Base-by-base conservation (phyloP, 2,888 invertebrate species). In the Anagyrus pseudococci region DNA sequence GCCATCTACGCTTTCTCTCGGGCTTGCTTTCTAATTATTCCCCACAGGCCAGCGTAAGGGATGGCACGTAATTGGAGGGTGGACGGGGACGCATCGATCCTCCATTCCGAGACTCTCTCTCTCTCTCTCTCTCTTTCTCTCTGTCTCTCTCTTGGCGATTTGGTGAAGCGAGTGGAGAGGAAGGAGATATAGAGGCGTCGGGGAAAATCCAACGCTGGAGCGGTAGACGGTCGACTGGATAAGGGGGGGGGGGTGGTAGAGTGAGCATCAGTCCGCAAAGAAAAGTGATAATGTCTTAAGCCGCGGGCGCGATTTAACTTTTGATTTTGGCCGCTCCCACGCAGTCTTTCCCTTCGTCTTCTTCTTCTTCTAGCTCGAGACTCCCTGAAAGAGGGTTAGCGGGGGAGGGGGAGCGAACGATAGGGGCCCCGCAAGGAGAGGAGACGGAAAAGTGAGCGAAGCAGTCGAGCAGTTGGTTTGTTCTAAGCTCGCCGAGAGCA, bases 251-350 rank as follows among this genome's bases (percentile, higher is more conserved):
- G 26, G 17, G 33, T 23, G 40, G 19, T 6, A 53, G 25, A 22
- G 33, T 44, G 70, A 71, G 70, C 72, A 69, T 65, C 69, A 70
- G 70, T 70, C 69, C 65, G 71, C 69, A 84, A 85, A 85, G 85
- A 85, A 86, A 86, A 86, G 86, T 86, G 86, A 86, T 86, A 86
- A 87, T 86, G 86, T 86, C 85, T 85, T 86, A 85, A 86, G 85
- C 85, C 85, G 82, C 83, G 82, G 84, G 84, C 84, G 84, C 84
- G 74, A 77, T 79, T 76, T 75, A 78, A 78, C 76, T 76, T 76
- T 70, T 74, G 75, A 77, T 78, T 78, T 75, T 73, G 72, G 72
- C 57, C 59, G 25, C 7, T 40, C 29, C 29, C 17, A 19, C n/a
- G n/a, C n/a, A n/a, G n/a, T n/a, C n/a, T n/a, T n/a, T n/a, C n/a